These are phyloP conservation scores for Trialeurodes vaporariorum DNA, from an alignment of 1,140 invertebrate species.

Conservation along the genomic window DNA sequence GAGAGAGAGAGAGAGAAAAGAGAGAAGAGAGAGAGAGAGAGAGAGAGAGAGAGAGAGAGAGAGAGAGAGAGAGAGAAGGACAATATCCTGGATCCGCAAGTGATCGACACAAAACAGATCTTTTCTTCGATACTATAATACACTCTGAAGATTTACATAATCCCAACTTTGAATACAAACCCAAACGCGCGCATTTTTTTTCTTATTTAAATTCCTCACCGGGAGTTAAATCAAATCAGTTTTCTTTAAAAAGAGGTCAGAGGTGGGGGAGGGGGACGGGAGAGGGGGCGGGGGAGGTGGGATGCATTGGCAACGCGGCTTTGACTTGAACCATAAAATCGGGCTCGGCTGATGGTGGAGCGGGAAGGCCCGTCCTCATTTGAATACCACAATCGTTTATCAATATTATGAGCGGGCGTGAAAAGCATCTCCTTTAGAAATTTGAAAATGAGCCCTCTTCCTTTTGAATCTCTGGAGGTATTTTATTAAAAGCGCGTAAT, in stretches of 20 bases:
- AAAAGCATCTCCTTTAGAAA: background rate
- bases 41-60: no score
- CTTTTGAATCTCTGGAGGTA: background rate
- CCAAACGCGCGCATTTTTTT: background rate
- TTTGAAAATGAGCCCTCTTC: background rate
- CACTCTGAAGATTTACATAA: background rate
- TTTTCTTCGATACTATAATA: background rate
- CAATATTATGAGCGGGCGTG: background rate
- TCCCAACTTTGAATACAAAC: background rate
- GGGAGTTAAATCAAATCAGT: background rate
- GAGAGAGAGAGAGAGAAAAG: no score
- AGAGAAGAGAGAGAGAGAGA: no score
- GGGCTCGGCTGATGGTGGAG: no score
- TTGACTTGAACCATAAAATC: no score
- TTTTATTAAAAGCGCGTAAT: no score
- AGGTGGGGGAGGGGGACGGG: no score
- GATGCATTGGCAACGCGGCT: no score
- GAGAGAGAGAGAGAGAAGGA: no score
- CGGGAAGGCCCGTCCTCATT: no score
- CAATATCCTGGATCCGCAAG: background rate
- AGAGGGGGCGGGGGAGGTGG: no score
- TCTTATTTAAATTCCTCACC: background rate
- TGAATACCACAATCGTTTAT: background rate
- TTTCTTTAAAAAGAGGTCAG: no score
- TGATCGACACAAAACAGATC: background rate